These are phyloP conservation scores for Ceratina japonica DNA, from an alignment of 1,140 invertebrate species.

Conservation along the genomic window DNA sequence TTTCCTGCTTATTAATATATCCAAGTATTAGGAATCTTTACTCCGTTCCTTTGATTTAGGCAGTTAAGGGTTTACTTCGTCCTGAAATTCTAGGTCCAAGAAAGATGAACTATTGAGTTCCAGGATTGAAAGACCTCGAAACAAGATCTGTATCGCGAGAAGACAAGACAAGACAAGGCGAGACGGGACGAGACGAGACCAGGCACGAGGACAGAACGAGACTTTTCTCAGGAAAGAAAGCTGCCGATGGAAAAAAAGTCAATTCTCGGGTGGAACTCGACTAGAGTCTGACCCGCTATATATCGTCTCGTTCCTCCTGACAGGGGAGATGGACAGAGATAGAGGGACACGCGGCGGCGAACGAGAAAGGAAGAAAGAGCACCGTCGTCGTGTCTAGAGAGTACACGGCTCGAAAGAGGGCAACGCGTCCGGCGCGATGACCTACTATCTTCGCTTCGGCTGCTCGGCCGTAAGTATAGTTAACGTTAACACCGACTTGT, in stretches of 20 bases:
- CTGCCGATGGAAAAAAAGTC: slow-evolving; percentile 65
- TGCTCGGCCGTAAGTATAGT: slow-evolving; percentile 53
- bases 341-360: neutral
- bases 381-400: slow-evolving; percentile 60
- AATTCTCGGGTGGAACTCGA: slow-evolving; percentile 58
- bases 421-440: slow-evolving; percentile 78
- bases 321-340: slow-evolving; percentile 15
- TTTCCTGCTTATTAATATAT: too few relatives aligned
- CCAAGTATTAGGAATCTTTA: too few relatives aligned
- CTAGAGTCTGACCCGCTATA: slow-evolving; percentile 50
- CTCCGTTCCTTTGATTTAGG: too few relatives aligned
- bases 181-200: neutral
- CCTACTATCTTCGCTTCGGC: slow-evolving; percentile 78
- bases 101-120: too few relatives aligned
- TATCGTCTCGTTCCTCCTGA: slow-evolving; percentile 16
- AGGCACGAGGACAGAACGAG: slow-evolving; percentile 40
- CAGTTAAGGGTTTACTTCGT: too few relatives aligned
- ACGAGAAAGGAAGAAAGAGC: slow-evolving; percentile 42
- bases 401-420: slow-evolving; percentile 69
- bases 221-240: slow-evolving; percentile 71
- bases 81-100: too few relatives aligned
- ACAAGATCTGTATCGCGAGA: slow-evolving; percentile 5
- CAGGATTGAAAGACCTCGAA: neutral
- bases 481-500: slow-evolving; percentile 38
- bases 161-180: neutral